Percentiles rank a stretch among this genome's conserved stretches.
Conservation (phyloP, 2,888 invertebrate genomes). For the Ormyrus nitidulus region DNA sequence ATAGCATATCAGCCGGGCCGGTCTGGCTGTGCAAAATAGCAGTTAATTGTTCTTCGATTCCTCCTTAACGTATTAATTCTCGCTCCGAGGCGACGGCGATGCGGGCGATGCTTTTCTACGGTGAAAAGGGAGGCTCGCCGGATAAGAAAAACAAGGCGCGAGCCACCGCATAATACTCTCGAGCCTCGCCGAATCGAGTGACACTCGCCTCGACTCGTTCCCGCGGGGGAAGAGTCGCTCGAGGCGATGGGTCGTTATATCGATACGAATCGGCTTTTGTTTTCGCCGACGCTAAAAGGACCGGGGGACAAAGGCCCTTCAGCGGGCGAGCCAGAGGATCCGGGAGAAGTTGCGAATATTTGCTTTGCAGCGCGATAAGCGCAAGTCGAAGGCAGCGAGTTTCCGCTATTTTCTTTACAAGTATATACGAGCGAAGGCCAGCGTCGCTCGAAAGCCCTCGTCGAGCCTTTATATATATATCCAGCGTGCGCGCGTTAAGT, state of each 20-base stretch:
- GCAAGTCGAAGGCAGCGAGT: background rate
- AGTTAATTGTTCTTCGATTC: no score
- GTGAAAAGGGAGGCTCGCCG: background rate
- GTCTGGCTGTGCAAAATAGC: no score
- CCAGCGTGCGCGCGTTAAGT: no score
- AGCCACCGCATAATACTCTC: conserved; percentile 54
- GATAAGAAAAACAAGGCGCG: conserved; percentile 63
- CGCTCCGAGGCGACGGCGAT: no score
- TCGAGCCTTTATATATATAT: background rate
- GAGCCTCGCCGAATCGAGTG: conserved; percentile 69
- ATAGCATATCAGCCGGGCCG: no score
- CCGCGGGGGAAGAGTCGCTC: conserved; percentile 62
- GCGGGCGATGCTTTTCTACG: no score
- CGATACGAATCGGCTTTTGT: conserved; percentile 61
- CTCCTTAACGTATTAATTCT: no score
- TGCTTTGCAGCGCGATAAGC: background rate
- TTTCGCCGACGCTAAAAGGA: background rate
- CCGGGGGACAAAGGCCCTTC: background rate
- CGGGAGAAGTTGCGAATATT: background rate
- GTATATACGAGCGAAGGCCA: conserved; percentile 4
- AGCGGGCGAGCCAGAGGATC: background rate
- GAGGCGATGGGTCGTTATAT: conserved; percentile 65
- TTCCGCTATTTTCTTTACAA: conserved; percentile 22
- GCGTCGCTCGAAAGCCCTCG: conserved; percentile 37
- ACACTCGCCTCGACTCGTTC: conserved; percentile 69